These are phyloP conservation scores for Gnathonemus echidnorhynchus DNA, from an alignment of 2,113 vertebrate genomes.

Conservation along the genomic window DNA sequence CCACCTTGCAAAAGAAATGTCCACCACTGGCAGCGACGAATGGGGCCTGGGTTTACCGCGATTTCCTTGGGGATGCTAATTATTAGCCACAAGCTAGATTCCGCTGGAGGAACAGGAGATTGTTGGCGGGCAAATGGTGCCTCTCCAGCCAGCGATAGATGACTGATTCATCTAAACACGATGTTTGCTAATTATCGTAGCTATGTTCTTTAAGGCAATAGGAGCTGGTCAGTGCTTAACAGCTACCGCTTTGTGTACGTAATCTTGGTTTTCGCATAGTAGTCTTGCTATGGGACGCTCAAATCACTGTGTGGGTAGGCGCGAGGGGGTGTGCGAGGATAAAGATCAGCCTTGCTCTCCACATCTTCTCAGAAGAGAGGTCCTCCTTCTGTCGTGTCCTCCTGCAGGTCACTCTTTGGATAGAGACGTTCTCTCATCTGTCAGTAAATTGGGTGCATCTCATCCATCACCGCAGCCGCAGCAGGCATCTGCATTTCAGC, in stretches of 20 bases:
- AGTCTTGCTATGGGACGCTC: not conserved
- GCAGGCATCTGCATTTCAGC: not conserved
- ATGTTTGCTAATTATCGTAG: not conserved
- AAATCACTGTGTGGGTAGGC: not conserved
- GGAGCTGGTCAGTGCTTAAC: not conserved
- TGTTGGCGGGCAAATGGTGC: constrained; percentile 25
- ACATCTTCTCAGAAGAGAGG: not conserved
- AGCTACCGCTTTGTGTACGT: not conserved
- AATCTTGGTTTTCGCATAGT: not conserved
- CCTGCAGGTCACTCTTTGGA: not conserved
- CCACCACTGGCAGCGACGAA: not conserved
- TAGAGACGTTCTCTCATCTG: not conserved
- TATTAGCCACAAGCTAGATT: constrained; percentile 21
- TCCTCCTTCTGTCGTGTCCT: not conserved
- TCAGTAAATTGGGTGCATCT: not conserved
- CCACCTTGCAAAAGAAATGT: not conserved
- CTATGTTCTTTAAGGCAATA: not conserved
- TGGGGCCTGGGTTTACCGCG: constrained; percentile 22
- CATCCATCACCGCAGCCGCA: not conserved
- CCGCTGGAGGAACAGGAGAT: not conserved
- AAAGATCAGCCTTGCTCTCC: not conserved
- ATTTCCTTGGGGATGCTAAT: constrained; percentile 30
- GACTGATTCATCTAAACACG: not conserved
- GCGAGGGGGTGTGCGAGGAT: not conserved
- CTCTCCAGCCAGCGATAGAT: not conserved